Evolutionary conservation across 1,140 invertebrate species (phyloP).

Genomic region (Cydia fagiglandana): DNA sequence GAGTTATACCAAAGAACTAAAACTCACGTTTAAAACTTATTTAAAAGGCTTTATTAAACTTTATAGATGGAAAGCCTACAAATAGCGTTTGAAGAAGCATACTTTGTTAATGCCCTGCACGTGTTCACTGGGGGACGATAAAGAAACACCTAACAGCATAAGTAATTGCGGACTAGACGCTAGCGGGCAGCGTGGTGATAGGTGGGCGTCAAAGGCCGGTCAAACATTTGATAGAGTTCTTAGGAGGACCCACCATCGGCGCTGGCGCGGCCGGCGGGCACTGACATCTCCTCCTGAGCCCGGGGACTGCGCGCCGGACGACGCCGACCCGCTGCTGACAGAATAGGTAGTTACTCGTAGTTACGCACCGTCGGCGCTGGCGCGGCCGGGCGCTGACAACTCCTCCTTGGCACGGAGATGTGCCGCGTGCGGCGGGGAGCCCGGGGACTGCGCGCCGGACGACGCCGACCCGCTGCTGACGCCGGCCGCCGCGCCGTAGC

Average conservation of each 20-base stretch:
- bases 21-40: too few species aligned
- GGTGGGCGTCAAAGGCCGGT: too few species aligned
- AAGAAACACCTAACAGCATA: too few species aligned
- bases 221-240: too few species aligned
- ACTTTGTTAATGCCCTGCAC: too few species aligned
- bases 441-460: constrained; percentile 65
- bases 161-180: background rate
- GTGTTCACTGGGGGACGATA: too few species aligned
- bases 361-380: constrained; percentile 73
- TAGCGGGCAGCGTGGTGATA: too few species aligned
- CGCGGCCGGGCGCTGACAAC: constrained; percentile 78
- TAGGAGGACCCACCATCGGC: constrained; percentile 62
- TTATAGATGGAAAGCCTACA: too few species aligned
- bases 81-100: too few species aligned
- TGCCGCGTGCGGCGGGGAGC: constrained; percentile 62
- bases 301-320: constrained; percentile 65
- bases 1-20: too few species aligned
- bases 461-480: constrained; percentile 57
- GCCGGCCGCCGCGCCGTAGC: constrained; percentile 50
- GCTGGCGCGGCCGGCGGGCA: constrained; percentile 79
- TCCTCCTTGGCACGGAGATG: constrained; percentile 78
- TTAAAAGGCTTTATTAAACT: too few species aligned
- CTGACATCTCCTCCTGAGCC: constrained; percentile 78
- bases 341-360: too few species aligned
- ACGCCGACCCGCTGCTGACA: constrained; percentile 55